Evolutionary conservation across 1,140 invertebrate species (phyloP).

Genomic region (Bombus huntii): DNA sequence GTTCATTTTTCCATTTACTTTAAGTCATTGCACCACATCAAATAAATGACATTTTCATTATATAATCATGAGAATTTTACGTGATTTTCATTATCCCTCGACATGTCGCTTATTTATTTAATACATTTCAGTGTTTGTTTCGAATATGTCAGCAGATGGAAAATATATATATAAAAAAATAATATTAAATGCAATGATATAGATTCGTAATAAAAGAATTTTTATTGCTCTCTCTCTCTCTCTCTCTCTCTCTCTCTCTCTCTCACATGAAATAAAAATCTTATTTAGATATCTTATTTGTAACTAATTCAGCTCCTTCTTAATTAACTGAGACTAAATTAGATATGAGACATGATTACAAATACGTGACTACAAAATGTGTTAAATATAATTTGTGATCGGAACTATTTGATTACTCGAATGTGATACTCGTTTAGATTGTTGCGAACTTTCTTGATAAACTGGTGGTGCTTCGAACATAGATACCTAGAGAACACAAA

Average conservation of each 20-base stretch:
- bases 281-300: not conserved
- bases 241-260: too few relatives aligned
- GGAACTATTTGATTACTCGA: not conserved
- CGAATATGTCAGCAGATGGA: not conserved
- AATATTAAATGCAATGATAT: not conserved
- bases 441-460: slow-evolving; percentile 49
- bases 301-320: not conserved
- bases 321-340: not conserved
- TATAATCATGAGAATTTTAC: slow-evolving; percentile 69
- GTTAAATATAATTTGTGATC: slow-evolving; percentile 35
- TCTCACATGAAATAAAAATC: not conserved
- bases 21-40: slow-evolving; percentile 84
- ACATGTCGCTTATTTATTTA: slow-evolving; percentile 4
- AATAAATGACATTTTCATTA: slow-evolving; percentile 85
- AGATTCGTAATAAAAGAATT: not conserved
- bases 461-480: slow-evolving; percentile 48
- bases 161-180: not conserved
- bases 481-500: slow-evolving; percentile 22
- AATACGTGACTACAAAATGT: too few relatives aligned
- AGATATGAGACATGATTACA: not conserved
- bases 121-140: not conserved
- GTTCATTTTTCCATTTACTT: slow-evolving; percentile 84
- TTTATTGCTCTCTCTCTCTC: not conserved
- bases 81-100: slow-evolving; percentile 57
- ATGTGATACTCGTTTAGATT: not conserved